Conservation (phyloP, 2,888 invertebrate genomes). For the Arctia plantaginis region DNA sequence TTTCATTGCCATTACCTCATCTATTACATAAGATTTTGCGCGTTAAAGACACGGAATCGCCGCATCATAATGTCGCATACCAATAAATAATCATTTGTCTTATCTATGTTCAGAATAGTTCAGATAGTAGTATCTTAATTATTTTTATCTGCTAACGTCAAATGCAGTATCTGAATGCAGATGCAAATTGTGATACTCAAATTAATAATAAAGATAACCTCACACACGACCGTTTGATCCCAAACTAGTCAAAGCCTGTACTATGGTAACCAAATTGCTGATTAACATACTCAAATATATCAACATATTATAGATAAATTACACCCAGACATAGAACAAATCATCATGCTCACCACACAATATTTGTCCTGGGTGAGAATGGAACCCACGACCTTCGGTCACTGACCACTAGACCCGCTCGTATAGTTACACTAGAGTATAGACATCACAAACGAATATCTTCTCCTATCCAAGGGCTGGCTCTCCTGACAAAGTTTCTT, state of each 20-base stretch:
- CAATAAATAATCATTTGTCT: not conserved
- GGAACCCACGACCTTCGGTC: too few relatives aligned
- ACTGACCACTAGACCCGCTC: too few relatives aligned
- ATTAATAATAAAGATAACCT: not conserved
- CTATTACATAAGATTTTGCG: not conserved
- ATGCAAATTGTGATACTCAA: not conserved
- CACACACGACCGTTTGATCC: too few relatives aligned
- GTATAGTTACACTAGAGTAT: too few relatives aligned
- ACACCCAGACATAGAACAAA: too few relatives aligned
- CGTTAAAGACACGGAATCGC: not conserved
- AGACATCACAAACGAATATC: slow-evolving; percentile 76
- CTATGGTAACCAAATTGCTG: too few relatives aligned
- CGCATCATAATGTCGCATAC: not conserved
- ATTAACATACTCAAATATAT: too few relatives aligned
- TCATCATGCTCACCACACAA: too few relatives aligned
- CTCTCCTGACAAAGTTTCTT: slow-evolving; percentile 92
- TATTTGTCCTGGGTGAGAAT: too few relatives aligned
- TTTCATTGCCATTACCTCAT: not conserved
- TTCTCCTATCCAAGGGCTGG: slow-evolving; percentile 83
- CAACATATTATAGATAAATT: too few relatives aligned
- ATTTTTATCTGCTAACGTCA: slow-evolving; percentile 46
- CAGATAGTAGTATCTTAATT: slow-evolving; percentile 8
- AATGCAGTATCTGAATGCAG: slow-evolving; percentile 22
- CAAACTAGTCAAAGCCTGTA: too few relatives aligned
- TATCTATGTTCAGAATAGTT: not conserved